phyloP scores from a whole-genome alignment of 2,797 vertebrate genomes.

The Brotula barbata region DNA sequence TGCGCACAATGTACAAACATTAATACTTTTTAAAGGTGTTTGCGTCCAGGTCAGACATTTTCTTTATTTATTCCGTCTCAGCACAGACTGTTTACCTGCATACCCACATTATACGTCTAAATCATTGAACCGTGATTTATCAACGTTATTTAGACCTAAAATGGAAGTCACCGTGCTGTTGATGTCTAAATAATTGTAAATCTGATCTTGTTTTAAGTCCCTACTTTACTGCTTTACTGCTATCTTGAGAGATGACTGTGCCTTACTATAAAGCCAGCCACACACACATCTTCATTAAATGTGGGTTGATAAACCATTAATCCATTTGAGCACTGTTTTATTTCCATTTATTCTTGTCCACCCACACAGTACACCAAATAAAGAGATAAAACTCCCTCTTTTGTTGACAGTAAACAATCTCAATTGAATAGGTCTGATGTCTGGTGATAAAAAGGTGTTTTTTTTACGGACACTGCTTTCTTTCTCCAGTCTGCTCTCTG shows the following conservation, averaged over 20 bases:
- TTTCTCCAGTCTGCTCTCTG: constrained; percentile 26
- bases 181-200: constrained; percentile 52
- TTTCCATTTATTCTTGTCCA: constrained; percentile 67
- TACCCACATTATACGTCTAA: background rate
- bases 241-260: constrained; percentile 73
- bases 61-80: background rate
- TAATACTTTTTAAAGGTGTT: background rate
- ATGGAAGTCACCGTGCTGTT: background rate
- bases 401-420: constrained; percentile 53
- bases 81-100: background rate
- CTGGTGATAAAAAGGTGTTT: constrained; percentile 44
- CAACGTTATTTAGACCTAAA: background rate
- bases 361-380: constrained; percentile 58
- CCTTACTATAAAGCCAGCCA: constrained; percentile 63
- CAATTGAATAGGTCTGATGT: constrained; percentile 37
- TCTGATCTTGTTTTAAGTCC: constrained; percentile 61
- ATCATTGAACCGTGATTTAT: background rate
- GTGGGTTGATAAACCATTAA: constrained; percentile 76
- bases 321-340: constrained; percentile 70
- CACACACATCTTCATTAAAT: constrained; percentile 78
- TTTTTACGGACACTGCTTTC: constrained; percentile 34
- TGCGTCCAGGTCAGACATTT: background rate
- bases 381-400: constrained; percentile 56
- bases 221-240: constrained; percentile 50
- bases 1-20: background rate